Evolutionary conservation across 2,113 vertebrate genomes (phyloP).

Genomic region (Platanista minor): DNA sequence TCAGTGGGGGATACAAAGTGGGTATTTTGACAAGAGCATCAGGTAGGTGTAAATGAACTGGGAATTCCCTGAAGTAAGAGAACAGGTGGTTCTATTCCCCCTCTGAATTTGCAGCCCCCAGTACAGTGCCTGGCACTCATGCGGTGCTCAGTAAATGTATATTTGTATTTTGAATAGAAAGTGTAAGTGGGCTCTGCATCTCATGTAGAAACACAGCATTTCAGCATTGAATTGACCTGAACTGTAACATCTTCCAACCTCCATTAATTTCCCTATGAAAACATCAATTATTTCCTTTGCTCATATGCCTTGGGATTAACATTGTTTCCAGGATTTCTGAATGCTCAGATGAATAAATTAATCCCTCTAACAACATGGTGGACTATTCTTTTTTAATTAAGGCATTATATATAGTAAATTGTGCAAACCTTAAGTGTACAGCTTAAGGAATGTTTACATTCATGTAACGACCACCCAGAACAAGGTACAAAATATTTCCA

Average conservation of each 20-base stretch:
- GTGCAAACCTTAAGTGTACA: background rate
- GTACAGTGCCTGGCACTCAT: rapidly evolving
- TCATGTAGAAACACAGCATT: background rate
- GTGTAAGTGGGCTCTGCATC: background rate
- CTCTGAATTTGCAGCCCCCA: background rate
- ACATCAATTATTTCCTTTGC: background rate
- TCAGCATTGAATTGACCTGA: background rate
- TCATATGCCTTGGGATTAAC: background rate
- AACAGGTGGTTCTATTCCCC: background rate
- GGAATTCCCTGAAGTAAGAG: background rate
- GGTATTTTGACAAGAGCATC: background rate
- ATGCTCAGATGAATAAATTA: background rate
- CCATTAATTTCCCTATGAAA: background rate
- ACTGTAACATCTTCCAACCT: background rate
- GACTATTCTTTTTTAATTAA: background rate
- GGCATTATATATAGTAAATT: background rate
- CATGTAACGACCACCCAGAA: background rate
- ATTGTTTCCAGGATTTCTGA: background rate
- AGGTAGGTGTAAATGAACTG: background rate
- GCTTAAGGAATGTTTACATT: background rate
- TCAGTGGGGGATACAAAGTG: background rate
- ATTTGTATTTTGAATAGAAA: background rate
- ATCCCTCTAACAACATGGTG: background rate
- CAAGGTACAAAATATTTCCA: background rate
- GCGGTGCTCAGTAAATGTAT: background rate